A percentile compares a stretch with the other conserved stretches of the same genome.
phyloP scores from a whole-genome alignment of 1,140 invertebrate species.

The Ganaspis sp. region DNA sequence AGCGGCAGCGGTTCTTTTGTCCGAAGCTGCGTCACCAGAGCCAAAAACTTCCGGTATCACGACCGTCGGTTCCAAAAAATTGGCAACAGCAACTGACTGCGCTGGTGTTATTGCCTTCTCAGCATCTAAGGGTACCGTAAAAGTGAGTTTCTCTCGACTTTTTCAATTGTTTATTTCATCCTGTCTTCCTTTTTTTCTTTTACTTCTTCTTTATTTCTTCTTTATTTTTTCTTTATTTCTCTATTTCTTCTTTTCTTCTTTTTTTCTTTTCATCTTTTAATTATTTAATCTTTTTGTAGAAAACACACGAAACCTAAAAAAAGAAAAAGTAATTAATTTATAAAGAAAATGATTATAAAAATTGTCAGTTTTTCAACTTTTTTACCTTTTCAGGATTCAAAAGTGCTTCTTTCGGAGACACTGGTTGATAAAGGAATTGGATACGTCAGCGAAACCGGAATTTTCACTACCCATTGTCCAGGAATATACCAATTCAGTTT shows the following conservation, averaged over 20 bases:
- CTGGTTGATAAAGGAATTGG: constrained; percentile 75
- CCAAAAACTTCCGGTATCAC: constrained; percentile 66
- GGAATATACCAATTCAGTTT: constrained; percentile 77
- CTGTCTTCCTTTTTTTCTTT: too few relatives aligned
- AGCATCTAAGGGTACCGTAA: constrained; percentile 58
- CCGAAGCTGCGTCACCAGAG: constrained; percentile 61
- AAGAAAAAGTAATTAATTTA: too few relatives aligned
- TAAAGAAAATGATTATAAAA: too few relatives aligned
- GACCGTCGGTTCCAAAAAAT: constrained; percentile 69
- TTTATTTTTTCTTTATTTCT: too few relatives aligned
- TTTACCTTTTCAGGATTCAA: constrained; percentile 59
- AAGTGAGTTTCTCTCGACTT: constrained; percentile 54
- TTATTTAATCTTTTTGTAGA: too few relatives aligned
- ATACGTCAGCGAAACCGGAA: constrained; percentile 73
- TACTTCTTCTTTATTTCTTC: too few relatives aligned
- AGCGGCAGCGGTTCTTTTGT: constrained; percentile 55
- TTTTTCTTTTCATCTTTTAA: too few relatives aligned
- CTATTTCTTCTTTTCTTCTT: too few relatives aligned
- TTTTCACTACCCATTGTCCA: constrained; percentile 77
- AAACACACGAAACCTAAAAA: too few relatives aligned
- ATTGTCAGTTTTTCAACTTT: too few relatives aligned
- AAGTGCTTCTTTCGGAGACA: constrained; percentile 61
- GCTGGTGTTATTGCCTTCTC: constrained; percentile 74
- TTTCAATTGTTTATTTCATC: too few relatives aligned
- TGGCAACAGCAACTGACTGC: constrained; percentile 73